Evolutionary conservation across 2,113 vertebrate genomes (phyloP).

Genomic region (Turdus rufiventris): DNA sequence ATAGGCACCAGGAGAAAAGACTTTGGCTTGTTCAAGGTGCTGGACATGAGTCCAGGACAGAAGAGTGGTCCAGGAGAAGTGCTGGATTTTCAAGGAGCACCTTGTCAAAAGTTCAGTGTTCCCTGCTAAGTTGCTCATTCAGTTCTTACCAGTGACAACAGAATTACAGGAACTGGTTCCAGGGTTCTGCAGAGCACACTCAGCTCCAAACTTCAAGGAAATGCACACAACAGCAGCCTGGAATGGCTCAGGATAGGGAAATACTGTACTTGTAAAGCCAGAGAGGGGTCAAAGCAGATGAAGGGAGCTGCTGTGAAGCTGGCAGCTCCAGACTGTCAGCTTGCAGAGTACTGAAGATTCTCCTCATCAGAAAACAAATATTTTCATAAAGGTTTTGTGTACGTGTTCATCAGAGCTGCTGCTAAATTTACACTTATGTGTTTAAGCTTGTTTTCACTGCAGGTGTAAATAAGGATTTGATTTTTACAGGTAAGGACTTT

Average conservation of each 20-base stretch:
- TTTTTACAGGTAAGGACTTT: neutral
- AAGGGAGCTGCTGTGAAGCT: neutral
- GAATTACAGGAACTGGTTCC: neutral
- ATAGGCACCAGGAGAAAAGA: neutral
- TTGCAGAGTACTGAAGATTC: neutral
- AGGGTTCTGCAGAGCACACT: neutral
- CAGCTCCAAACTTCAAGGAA: neutral
- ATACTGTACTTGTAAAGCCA: neutral
- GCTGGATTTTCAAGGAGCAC: neutral
- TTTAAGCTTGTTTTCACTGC: neutral
- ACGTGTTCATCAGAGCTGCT: neutral
- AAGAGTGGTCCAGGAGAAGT: neutral
- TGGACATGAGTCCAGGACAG: neutral
- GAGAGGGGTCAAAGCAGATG: neutral
- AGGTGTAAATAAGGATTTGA: neutral
- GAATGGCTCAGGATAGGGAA: neutral
- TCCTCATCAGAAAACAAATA: neutral
- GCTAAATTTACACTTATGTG: neutral
- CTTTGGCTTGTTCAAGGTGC: neutral
- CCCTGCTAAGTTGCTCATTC: fast-evolving
- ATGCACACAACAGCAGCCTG: fast-evolving
- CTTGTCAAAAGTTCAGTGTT: fast-evolving
- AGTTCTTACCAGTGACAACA: neutral
- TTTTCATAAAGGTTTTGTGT: neutral
- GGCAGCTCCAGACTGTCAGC: neutral